Evolutionary conservation across 2,888 invertebrate species (phyloP).

Genomic region (Augochlorella aurata): DNA sequence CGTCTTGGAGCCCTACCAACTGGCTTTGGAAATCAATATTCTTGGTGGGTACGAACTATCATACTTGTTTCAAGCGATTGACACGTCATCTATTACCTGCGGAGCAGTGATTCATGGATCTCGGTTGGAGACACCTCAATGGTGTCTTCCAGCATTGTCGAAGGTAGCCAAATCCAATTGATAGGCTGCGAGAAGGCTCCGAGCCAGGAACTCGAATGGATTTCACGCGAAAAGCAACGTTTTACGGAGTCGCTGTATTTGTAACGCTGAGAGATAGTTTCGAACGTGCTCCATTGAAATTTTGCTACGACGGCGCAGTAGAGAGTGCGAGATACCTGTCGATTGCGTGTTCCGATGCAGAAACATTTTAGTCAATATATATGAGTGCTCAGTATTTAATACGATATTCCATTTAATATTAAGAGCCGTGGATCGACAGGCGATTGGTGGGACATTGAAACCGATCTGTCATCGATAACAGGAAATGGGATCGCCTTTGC

Average conservation of each 20-base stretch:
- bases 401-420: conserved; percentile 49
- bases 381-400: conserved; percentile 55
- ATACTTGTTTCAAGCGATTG: neutral
- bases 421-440: conserved; percentile 29
- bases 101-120: neutral
- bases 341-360: conserved; percentile 32
- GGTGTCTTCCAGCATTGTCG: neutral
- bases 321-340: conserved; percentile 30
- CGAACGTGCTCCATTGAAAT: neutral
- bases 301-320: too few relatives aligned
- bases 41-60: neutral
- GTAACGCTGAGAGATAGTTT: neutral
- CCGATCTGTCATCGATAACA: neutral
- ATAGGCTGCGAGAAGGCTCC: neutral
- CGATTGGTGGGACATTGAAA: neutral
- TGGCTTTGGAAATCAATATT: conserved; percentile 4
- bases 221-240: neutral
- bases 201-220: neutral
- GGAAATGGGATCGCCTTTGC: conserved; percentile 44
- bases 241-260: neutral
- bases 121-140: neutral
- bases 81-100: neutral
- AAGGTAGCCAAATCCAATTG: neutral
- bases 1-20: conserved; percentile 3
- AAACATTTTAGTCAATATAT: conserved; percentile 55